Conservation (phyloP, 1,140 invertebrate genomes). For the Lerema accius region DNA sequence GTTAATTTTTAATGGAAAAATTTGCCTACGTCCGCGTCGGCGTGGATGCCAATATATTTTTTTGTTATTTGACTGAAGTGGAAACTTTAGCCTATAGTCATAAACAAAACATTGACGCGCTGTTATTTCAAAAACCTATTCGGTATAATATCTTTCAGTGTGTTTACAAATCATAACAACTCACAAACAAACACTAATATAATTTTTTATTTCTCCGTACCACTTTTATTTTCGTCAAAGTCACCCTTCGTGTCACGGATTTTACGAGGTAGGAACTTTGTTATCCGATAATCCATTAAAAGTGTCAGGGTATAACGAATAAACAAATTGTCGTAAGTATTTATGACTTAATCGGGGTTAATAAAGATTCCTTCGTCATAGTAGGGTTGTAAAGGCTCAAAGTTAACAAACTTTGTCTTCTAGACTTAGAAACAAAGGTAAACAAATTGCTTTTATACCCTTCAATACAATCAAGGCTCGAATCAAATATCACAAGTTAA, state of each 20-base stretch:
- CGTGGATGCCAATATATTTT: too few species aligned
- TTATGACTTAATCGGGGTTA: constrained; percentile 8
- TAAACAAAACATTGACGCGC: too few species aligned
- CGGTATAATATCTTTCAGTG: too few species aligned
- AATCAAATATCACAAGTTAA: constrained; percentile 21
- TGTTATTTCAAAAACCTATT: too few species aligned
- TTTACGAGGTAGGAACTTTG: neutral
- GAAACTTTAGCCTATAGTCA: too few species aligned
- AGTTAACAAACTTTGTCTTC: constrained; percentile 19
- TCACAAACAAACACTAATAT: too few species aligned
- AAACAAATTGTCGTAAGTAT: neutral
- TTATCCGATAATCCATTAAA: constrained; percentile 1
- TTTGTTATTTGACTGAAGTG: too few species aligned
- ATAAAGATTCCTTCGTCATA: constrained; percentile 10
- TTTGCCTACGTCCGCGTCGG: too few species aligned
- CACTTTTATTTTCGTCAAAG: neutral
- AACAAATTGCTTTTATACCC: constrained; percentile 30
- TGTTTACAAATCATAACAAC: too few species aligned
- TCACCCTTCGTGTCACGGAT: neutral
- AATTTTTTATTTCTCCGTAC: neutral
- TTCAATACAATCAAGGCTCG: constrained; percentile 25
- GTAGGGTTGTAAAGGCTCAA: constrained; percentile 12
- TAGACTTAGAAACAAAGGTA: constrained; percentile 23
- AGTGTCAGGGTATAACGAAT: neutral
- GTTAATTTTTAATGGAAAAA: too few species aligned